phyloP scores from a whole-genome alignment of 1,140 invertebrate genomes.

The Cherax quadricarinatus region DNA sequence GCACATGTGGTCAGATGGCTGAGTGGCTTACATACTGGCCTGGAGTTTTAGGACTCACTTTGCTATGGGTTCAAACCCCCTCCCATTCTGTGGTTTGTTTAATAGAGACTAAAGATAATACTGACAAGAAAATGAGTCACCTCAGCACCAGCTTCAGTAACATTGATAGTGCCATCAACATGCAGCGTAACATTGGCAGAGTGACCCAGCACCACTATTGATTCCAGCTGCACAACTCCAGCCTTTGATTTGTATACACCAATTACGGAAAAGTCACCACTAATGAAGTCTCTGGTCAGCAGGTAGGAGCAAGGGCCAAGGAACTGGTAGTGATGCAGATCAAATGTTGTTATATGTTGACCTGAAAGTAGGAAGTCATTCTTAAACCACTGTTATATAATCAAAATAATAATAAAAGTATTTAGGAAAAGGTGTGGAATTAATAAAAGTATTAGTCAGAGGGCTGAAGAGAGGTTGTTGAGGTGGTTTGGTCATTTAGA shows the following conservation, averaged over 20 bases:
- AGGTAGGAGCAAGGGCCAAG: slow-evolving; percentile 55
- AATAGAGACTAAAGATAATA: too few species aligned
- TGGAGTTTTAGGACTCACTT: too few species aligned
- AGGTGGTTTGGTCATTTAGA: too few species aligned
- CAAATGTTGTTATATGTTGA: slow-evolving; percentile 59
- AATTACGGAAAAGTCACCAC: slow-evolving; percentile 36
- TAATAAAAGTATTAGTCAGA: too few species aligned
- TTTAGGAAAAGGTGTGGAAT: neutral
- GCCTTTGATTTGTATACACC: slow-evolving; percentile 36
- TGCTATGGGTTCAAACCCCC: too few species aligned
- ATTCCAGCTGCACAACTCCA: slow-evolving; percentile 12
- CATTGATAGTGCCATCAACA: slow-evolving; percentile 41
- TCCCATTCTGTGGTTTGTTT: too few species aligned
- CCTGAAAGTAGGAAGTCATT: slow-evolving; percentile 6
- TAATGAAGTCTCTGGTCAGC: slow-evolving; percentile 33
- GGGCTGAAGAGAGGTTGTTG: too few species aligned
- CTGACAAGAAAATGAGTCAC: neutral
- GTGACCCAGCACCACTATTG: slow-evolving; percentile 15
- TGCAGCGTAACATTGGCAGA: neutral
- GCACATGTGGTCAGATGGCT: too few species aligned
- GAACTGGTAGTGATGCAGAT: slow-evolving; percentile 57
- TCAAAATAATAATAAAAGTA: too few species aligned
- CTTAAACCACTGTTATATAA: neutral
- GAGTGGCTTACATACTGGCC: too few species aligned
- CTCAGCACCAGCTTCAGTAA: neutral